Evolutionary conservation across 2,888 invertebrate genomes (phyloP), one percentile per base, ranked within the genome.

Genomic region (Caenorhabditis angaria): DNA sequence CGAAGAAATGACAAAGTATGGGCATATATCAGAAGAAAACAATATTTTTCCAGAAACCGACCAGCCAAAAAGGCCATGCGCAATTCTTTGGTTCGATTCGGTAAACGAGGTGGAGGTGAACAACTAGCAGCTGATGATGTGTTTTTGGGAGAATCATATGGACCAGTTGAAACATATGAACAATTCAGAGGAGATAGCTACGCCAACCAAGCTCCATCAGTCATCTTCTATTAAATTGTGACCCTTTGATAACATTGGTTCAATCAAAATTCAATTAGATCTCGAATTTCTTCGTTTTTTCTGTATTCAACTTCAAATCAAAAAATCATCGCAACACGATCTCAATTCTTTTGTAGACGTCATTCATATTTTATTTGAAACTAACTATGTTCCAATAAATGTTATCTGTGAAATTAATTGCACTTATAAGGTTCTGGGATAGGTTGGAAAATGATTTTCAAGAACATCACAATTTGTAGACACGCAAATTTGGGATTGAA

Each of bases 31-130:
- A n/a, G n/a, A n/a, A n/a, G n/a, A n/a, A n/a, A 35, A 10, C 8
- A 35, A n/a, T n/a, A 54, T 61, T 48, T 54, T 74, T 76, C 70
- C 69, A 76, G 78, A 65, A 69, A 81, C 69, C 62, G 81, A 70
- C 80, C 81, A 54, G 82, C 79, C 27, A 85, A 85, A 68, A 85
- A 83, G 63, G 85, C 85, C 35, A 85, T 85, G 85, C 76, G 85
- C 56, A 85, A 85, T 66, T 83, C 83, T 29, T 70, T 85, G 71
- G 84, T 85, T 25, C 81, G 85, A 50, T 85, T 85, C 65, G 85
- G 85, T 50, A 85, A 85, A 65, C 70, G 85, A 53, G 68, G 78
- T 20, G 72, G 18, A 25, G n/a, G n/a, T n/a, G 65, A 74, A 54
- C 56, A 61, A 10, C 29, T 74, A 8, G 54, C 35, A 41, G 53